Base-by-base conservation (phyloP, 1,140 invertebrate genomes). In the Neodiprion lecontei region DNA sequence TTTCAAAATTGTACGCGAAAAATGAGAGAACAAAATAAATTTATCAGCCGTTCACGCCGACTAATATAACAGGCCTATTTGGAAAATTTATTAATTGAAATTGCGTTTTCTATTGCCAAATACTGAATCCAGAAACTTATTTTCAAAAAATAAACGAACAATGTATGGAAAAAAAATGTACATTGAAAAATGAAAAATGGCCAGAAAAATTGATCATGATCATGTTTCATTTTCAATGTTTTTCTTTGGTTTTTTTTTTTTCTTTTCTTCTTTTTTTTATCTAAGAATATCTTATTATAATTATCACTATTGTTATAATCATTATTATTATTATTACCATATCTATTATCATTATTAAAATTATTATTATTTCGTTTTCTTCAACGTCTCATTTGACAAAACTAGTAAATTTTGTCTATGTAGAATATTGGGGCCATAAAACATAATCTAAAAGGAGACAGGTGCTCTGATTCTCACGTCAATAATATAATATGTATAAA, bases 361-460 rank as follows among this genome's bases (percentile, higher is more conserved):
- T 40, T 40, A 40, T 40, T 5, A 40, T 40, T n/a, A 61, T 61
- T 61, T 61, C 53, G 53, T 61, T 61, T 61, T 61, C 11, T 61
- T 61, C 11, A 12, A 61, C 53, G 53, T 12, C 11, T 12, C 11
- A 61, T 12, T 11, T 61, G n/a, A 61, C 10, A 23, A 69, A 69
- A 69, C 11, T 47, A 69, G 67, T 69, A 47, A 69, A 21, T 21
- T 69, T 14, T 47, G 23, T 69, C 67, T 69, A 69, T 69, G 7
- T 23, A 69, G 40, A 23, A 82, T 85, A 85, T 84, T 84, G 84
- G 83, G 85, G 85, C 85, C 85, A 86, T 75, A 77, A 84, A 84
- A 86, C 83, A 86, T 86, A 86, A 86, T 86, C 84, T 85, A 83
- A 85, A 78, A 76, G 71, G 80, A 76, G 74, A 79, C 75, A 77